Evolutionary conservation across 1,140 invertebrate genomes (phyloP).

Genomic region (Drosophila elegans): DNA sequence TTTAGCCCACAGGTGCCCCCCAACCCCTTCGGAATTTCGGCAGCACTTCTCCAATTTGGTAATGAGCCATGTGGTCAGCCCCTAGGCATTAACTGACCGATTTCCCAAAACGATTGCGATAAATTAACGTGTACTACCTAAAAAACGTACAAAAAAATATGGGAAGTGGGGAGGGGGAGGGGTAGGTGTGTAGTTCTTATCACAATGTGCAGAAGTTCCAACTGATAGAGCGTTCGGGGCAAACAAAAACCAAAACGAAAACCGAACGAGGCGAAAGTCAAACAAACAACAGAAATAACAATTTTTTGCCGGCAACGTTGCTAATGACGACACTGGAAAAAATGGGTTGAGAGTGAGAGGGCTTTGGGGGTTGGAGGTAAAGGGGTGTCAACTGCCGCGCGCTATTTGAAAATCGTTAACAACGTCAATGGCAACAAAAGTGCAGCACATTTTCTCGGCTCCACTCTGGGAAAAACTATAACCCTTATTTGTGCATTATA

Average conservation of each 20-base stretch:
- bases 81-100: constrained; percentile 43
- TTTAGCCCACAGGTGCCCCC: not conserved
- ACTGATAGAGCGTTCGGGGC: constrained; percentile 38
- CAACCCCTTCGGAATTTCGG: not conserved
- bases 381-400: constrained; percentile 25
- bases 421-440: constrained; percentile 60
- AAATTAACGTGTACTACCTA: constrained; percentile 33
- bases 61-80: constrained; percentile 53
- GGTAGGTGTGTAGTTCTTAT: constrained; percentile 27
- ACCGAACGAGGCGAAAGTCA: constrained; percentile 54
- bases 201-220: constrained; percentile 54
- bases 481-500: too few relatives aligned
- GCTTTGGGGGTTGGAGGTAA: not conserved
- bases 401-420: constrained; percentile 77
- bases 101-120: constrained; percentile 39
- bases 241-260: constrained; percentile 47
- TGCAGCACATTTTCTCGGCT: constrained; percentile 25
- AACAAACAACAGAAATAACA: constrained; percentile 71
- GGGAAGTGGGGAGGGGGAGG: too few relatives aligned
- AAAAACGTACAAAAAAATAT: not conserved
- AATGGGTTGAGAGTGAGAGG: not conserved
- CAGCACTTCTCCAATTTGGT: constrained; percentile 33
- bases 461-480: constrained; percentile 5
- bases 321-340: constrained; percentile 67
- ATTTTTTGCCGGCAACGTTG: constrained; percentile 51